Evolutionary conservation across 2,113 vertebrate species (phyloP).

Genomic region (Siphamia tubifer): DNA sequence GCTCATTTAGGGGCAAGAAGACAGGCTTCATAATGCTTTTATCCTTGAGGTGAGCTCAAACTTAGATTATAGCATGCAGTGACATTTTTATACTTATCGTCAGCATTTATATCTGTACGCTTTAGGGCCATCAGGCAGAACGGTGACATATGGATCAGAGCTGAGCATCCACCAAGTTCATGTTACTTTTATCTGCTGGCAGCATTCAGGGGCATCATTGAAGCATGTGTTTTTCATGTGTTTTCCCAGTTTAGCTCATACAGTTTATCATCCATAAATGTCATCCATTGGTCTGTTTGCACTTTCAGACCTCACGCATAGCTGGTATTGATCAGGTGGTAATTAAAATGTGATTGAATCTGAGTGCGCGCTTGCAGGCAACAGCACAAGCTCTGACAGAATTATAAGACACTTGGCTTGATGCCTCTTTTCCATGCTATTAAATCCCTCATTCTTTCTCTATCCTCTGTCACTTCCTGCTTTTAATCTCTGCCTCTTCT

Average conservation of each 20-base stretch:
- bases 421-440: conserved; percentile 30
- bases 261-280: background rate
- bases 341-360: conserved; percentile 53
- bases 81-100: conserved; percentile 6
- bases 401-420: conserved; percentile 35
- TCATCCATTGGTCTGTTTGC: background rate
- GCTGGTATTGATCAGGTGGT: conserved; percentile 38
- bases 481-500: conserved; percentile 42
- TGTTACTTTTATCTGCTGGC: background rate
- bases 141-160: background rate
- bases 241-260: background rate
- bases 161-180: background rate
- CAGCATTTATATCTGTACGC: background rate
- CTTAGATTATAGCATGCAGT: background rate
- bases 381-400: conserved; percentile 4
- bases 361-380: background rate
- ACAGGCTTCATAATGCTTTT: background rate
- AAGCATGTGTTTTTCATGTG: background rate
- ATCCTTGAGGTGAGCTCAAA: background rate
- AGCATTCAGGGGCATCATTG: background rate
- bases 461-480: conserved; percentile 7
- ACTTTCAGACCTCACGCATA: background rate
- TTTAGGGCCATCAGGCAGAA: background rate
- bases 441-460: conserved; percentile 32
- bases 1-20: background rate